These are phyloP conservation scores for Melipona bicolor DNA, from an alignment of 2,888 invertebrate species.

Conservation along the genomic window DNA sequence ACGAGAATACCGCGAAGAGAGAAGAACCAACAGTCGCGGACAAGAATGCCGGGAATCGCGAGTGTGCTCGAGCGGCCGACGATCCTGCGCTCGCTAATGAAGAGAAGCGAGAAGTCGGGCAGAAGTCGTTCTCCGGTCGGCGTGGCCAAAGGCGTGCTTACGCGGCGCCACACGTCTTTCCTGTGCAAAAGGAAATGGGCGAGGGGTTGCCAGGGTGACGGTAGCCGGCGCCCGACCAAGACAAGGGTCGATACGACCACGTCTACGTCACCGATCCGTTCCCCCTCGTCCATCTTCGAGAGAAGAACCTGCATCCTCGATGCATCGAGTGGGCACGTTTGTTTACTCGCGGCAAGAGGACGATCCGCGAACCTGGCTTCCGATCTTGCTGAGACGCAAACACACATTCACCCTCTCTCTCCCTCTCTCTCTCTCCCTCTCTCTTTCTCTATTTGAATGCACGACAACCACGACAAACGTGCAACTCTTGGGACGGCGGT, in stretches of 20 bases:
- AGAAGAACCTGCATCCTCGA: not conserved
- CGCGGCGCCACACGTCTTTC: constrained; percentile 45
- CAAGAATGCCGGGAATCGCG: constrained; percentile 25
- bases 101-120: constrained; percentile 24
- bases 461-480: not conserved
- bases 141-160: constrained; percentile 6
- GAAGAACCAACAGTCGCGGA: constrained; percentile 28
- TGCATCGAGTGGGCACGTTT: constrained; percentile 10
- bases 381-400: too few relatives aligned
- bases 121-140: constrained; percentile 18
- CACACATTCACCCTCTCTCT: not conserved
- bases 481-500: not conserved
- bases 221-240: constrained; percentile 67
- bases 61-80: constrained; percentile 47
- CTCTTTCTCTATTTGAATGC: not conserved
- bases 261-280: constrained; percentile 68
- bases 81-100: constrained; percentile 58
- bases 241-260: constrained; percentile 78
- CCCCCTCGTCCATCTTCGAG: constrained; percentile 21
- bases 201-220: constrained; percentile 81
- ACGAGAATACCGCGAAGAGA: too few relatives aligned
- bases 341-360: constrained; percentile 22
- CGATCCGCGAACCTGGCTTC: constrained; percentile 21
- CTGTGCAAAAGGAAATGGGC: constrained; percentile 70
- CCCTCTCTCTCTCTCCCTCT: not conserved